Base-by-base conservation (phyloP, 2,113 vertebrate species). In the Erythrocebus patas region DNA sequence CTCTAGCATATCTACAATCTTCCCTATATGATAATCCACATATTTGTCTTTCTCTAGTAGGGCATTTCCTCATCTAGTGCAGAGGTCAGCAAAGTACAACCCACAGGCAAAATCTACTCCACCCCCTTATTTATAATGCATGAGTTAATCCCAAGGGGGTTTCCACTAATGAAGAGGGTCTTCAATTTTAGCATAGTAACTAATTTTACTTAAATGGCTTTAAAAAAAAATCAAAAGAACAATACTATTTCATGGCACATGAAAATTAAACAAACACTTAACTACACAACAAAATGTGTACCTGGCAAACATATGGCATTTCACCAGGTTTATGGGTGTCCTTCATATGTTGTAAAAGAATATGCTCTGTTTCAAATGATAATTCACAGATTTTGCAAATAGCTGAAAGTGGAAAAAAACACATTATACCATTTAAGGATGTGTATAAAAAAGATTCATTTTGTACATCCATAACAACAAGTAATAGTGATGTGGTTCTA, bases 251-350 rank as follows among this genome's bases (percentile, higher is more conserved):
- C 10, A 27, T 82, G 50, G 55, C 48, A 93, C 7, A 43, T n/a
- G 72, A 88, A 94, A 80, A 89, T 50, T 70, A 97, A 96, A 92
- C 22, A 87, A 92, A 94, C 16, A 93, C 11, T 13, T n/a, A 97
- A 93, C 55, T 79, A 97, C 43, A 75, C 9, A 78, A 86, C 90
- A 96, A 96, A 96, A 96, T 64, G 61, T 83, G 45, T 98, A 99
- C 99, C 99, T 99, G 99, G 99, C 99, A 99, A 98, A 99, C 98
- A 83, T 99, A 99, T 2, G 99, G 99, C 99, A 99, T 99, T 99
- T 99, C 99, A 97, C 99, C 99, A 11, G 99, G 99, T 98, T 99
- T 99, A 98, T 99, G 99, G 99, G 99, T 99, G 95, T 99, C 99
- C 98, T 99, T 99, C 99, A 99, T 99, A 97, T 99, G 99, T 96